phyloP scores from a whole-genome alignment of 2,797 vertebrate species.

The Silurus lanzhouensis region DNA sequence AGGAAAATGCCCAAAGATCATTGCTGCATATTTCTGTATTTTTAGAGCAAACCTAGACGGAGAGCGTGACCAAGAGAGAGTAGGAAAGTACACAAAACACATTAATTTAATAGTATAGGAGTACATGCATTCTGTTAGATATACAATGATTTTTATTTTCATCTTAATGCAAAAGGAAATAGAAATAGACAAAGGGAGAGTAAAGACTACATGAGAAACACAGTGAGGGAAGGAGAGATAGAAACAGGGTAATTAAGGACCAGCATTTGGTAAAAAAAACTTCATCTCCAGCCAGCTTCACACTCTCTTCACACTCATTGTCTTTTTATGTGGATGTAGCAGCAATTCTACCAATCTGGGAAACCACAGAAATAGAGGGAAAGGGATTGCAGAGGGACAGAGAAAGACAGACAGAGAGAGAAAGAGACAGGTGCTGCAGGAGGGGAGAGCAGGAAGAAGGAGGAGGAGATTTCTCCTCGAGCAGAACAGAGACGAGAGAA shows the following conservation, averaged over 20 bases:
- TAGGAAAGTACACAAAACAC: constrained; percentile 15
- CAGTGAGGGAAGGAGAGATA: not conserved
- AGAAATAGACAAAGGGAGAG: not conserved
- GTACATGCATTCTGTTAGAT: constrained; percentile 57
- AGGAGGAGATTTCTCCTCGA: constrained; percentile 73
- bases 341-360: constrained; percentile 8
- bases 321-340: not conserved
- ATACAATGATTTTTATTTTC: constrained; percentile 59
- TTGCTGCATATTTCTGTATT: constrained; percentile 39
- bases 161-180: constrained; percentile 3
- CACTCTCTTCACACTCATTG: not conserved
- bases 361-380: constrained; percentile 5
- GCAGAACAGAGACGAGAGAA: constrained; percentile 62
- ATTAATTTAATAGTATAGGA: constrained; percentile 25
- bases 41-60: constrained; percentile 38
- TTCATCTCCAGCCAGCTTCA: not conserved
- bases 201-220: not conserved
- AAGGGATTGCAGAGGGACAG: constrained; percentile 12
- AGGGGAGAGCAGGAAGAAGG: constrained; percentile 50
- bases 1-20: constrained; percentile 46
- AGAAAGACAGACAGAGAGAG: constrained; percentile 40
- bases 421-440: constrained; percentile 55
- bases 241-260: constrained; percentile 37
- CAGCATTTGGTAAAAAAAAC: not conserved
- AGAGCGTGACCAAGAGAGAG: not conserved